Conservation (phyloP, 2,113 vertebrate species). For the Cryptomyrus ogoouensis region DNA sequence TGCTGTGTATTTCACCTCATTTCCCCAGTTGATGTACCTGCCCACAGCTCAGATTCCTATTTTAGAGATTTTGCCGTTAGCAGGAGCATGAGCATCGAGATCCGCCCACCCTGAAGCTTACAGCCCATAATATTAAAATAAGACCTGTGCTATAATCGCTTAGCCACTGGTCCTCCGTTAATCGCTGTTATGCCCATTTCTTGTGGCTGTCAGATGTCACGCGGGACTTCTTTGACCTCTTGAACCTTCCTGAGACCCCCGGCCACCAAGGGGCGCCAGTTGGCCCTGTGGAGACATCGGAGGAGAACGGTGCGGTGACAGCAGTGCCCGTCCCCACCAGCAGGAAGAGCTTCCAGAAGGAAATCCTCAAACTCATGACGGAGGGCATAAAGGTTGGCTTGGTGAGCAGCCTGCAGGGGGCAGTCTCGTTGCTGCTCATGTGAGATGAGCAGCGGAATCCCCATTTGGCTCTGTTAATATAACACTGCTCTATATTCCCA, state of each 20-base stretch:
- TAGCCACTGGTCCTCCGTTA: background rate
- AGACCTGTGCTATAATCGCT: background rate
- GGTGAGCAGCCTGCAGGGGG: conserved; percentile 60
- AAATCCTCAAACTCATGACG: conserved; percentile 78
- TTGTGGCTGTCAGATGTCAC: conserved; percentile 63
- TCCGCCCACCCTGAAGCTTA: background rate
- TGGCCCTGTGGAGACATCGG: conserved; percentile 58
- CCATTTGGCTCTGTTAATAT: background rate
- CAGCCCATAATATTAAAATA: background rate
- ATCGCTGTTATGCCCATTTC: background rate
- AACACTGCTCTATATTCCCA: background rate
- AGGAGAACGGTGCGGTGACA: conserved; percentile 55
- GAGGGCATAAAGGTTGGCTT: conserved; percentile 78
- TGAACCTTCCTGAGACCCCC: conserved; percentile 75
- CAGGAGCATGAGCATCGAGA: background rate
- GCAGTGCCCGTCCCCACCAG: conserved; percentile 51
- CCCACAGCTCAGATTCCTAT: background rate
- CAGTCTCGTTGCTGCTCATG: background rate
- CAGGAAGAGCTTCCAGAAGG: conserved; percentile 81
- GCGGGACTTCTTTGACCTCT: conserved; percentile 74
- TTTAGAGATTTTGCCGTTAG: background rate
- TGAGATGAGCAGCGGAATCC: background rate
- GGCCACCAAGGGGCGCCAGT: conserved; percentile 58
- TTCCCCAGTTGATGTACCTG: background rate
- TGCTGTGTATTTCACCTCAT: background rate